These are phyloP conservation scores for Andrena praecox DNA, from an alignment of 2,888 invertebrate species.

Conservation along the genomic window DNA sequence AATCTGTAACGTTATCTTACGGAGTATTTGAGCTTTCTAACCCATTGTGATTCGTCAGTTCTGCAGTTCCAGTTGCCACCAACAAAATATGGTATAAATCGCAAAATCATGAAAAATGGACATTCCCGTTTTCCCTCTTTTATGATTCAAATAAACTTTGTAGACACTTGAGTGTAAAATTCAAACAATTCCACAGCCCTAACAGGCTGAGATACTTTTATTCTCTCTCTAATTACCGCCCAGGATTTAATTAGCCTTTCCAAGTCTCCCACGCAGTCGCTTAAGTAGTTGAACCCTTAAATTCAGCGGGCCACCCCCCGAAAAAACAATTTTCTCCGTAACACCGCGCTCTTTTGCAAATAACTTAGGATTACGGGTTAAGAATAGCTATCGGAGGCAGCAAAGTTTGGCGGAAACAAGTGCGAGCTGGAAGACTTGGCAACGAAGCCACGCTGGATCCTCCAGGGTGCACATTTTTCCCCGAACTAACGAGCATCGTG, in stretches of 20 bases:
- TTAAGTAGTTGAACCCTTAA: slow-evolving; percentile 1
- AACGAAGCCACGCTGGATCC: slow-evolving; percentile 26
- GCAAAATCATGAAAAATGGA: no score
- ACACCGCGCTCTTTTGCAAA: slow-evolving; percentile 28
- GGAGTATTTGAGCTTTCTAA: no score
- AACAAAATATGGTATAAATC: no score
- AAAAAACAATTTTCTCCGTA: slow-evolving; percentile 9
- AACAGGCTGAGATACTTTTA: background rate
- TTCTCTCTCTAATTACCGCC: background rate
- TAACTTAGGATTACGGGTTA: slow-evolving; percentile 54
- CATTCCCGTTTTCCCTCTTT: no score
- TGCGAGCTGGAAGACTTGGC: slow-evolving; percentile 30
- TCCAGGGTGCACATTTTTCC: slow-evolving; percentile 32
- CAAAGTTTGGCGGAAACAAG: slow-evolving; percentile 39
- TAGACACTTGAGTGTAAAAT: background rate
- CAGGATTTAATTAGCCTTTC: slow-evolving; percentile 13
- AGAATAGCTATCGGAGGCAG: slow-evolving; percentile 21
- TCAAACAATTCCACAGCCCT: background rate
- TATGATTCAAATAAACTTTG: no score
- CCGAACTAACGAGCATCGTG: slow-evolving; percentile 33
- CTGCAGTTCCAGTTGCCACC: no score
- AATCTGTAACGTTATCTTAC: no score
- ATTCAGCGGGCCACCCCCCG: background rate
- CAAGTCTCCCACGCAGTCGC: background rate
- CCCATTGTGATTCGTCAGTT: no score